Evolutionary conservation across 2,113 vertebrate genomes (phyloP), one percentile per base, ranked within the genome.

Genomic region (Apus apus): DNA sequence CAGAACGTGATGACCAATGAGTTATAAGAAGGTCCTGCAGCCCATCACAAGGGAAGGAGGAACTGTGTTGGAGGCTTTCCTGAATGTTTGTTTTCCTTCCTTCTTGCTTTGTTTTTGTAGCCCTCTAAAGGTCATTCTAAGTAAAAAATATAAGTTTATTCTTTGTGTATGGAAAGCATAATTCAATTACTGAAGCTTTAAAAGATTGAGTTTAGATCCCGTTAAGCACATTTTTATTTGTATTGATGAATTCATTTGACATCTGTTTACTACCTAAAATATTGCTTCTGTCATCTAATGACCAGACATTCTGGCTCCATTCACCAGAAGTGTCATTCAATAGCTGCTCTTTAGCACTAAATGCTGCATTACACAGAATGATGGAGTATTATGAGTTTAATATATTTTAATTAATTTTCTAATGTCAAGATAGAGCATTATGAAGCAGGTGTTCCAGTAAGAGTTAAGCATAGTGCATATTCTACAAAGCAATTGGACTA

Each of bases 241-340:
- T 96, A 97, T 96, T 97, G 97, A 96, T 96, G 92, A 96, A 96
- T 96, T 97, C 75, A 79, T 97, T 93, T 95, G 94, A 96, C 95
- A 97, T 97, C 89, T 96, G 93, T 95, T 97, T 97, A 87, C 89
- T 93, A 94, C 53, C 27, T 96, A 95, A 97, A 97, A 96, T 94
- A 95, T 89, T 96, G 90, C 96, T 95, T 48, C 82, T 94, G 57
- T 94, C 85, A 75, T 95, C 92, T 96, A 91, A 96, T 90, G 92
- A 97, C 96, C 94, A 97, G 96, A 97, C 95, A 96, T 96, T 94
- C 93, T 96, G 97, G 91, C 97, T 96, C 97, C 94, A 64, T 95
- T 96, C 96, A 90, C 76, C 84, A 76, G 72, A 88, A 97, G 79
- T 87, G 91, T 96, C 95, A 86, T 93, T 89, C 89, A 95, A 85